Base-by-base conservation (phyloP, 2,797 vertebrate species). In the Chelidonichthys spinosus region DNA sequence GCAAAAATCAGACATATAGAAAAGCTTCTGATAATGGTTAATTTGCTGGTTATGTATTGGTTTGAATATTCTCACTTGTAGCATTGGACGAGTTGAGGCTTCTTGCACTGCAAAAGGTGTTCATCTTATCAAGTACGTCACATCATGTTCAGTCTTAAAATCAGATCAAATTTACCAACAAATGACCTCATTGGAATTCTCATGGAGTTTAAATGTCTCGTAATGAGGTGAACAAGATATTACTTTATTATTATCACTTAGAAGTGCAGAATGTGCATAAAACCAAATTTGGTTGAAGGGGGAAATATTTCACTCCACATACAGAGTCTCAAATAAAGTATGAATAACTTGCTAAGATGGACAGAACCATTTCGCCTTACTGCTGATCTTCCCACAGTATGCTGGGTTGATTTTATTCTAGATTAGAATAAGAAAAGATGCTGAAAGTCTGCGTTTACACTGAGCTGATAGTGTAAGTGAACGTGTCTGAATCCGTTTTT, bases 331-430 rank as follows among this genome's bases (percentile, higher is more conserved):
- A 59, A 35, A 32, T 68, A 2, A 49, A 37, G 4, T n/a, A 36
- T 18, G 33, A 73, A 42, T 13, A 54, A 63, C 83, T 82, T 87
- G 85, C n/a, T 84, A 81, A 83, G 81, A 84, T 86, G 83, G 62
- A 84, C 81, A 64, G 8, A 59, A 50, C 35, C 62, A 49, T 55
- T 58, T 70, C 65, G 72, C 81, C 67, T 72, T 44, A 47, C 52
- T 78, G 76, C 76, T 77, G 15, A 44, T 70, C 68, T 74, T 35
- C 33, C 39, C 6, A 35, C 17, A 62, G 49, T 42, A 11, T 5
- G 33, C 60, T 7, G 40, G 13, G 18, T 13, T 62, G 64, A 17
- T 59, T 61, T 75, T 25, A 54, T 56, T 61, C 14, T 13, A 47
- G 17, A 47, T 25, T 17, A 32, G 11, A 54, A 14, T 33, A 15